A percentile compares a stretch with the other conserved stretches of the same genome.
Evolutionary conservation across 2,888 invertebrate genomes (phyloP).

Genomic region (Mimumesa dahlbomi): DNA sequence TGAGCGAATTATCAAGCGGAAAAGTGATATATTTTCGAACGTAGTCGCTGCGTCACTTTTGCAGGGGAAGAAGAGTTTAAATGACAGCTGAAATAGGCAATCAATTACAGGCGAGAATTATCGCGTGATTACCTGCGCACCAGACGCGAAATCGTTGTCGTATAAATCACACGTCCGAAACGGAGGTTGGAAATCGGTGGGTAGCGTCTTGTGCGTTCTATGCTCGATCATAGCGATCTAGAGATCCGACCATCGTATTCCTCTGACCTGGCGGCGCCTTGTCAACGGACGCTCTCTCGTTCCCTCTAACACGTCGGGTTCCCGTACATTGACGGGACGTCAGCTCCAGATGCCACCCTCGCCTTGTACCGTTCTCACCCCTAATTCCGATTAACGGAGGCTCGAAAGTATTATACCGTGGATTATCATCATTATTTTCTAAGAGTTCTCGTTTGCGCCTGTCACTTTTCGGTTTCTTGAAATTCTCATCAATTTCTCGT

Average conservation of each 20-base stretch:
- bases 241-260: slow-evolving; percentile 45
- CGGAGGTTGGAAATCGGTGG: slow-evolving; percentile 56
- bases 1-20: too few relatives aligned
- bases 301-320: slow-evolving; percentile 14
- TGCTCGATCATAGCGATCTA: slow-evolving; percentile 31
- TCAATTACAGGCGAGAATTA: slow-evolving; percentile 76
- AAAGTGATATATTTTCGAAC: too few relatives aligned
- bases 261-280: too few relatives aligned
- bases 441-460: too few relatives aligned
- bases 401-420: slow-evolving; percentile 39
- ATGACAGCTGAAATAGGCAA: slow-evolving; percentile 65
- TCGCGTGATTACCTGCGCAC: slow-evolving; percentile 72
- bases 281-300: slow-evolving; percentile 30
- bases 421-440: slow-evolving; percentile 56
- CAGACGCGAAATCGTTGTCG: slow-evolving; percentile 75
- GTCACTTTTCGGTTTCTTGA: too few relatives aligned
- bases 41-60: slow-evolving; percentile 27
- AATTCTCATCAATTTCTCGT: too few relatives aligned
- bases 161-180: slow-evolving; percentile 74
- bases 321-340: slow-evolving; percentile 71
- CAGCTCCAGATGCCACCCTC: slow-evolving; percentile 71
- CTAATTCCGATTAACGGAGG: slow-evolving; percentile 59
- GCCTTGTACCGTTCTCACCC: slow-evolving; percentile 58
- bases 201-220: slow-evolving; percentile 46
- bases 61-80: slow-evolving; percentile 32